Base-by-base conservation (phyloP, 2,797 vertebrate species). In the Meriones psammophilus region DNA sequence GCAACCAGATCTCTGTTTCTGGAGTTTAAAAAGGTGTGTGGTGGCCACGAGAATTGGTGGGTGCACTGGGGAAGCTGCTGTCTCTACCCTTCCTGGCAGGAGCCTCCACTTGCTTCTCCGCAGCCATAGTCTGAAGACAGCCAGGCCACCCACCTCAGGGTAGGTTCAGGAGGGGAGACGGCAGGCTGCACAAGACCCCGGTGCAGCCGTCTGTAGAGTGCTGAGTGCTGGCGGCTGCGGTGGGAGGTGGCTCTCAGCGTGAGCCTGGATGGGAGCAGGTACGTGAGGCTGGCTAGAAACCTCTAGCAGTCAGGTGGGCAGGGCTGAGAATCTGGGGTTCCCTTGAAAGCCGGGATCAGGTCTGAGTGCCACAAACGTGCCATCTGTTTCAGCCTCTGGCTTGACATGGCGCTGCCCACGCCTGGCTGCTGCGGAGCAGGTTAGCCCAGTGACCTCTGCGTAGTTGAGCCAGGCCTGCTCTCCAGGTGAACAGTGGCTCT, bases 1-100 rank as follows among this genome's bases (percentile, higher is more conserved):
- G 97, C 98, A 98, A 97, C 97, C 97, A 97, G 97, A 97, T 97
- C 97, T 98, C 98, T 96, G 89, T 97, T 97, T 96, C 97, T 97
- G 98, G 96, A 97, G 74, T 58, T 94, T 87, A n/a, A 18, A 94
- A 98, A 97, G 97, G 97, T 88, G 92, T 98, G 98, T 98, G 97
- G 64, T 97, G 98, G 98, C 97, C 98, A 97, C 74, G 22, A 96
- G 98, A 98, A 96, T 98, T 97, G 97, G 97, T 97, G 98, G 98
- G 96, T 88, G 96, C 98, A 97, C 98, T 98, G 26, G 96, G 97
- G 96, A 95, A 91, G 92, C 94, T 76, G 97, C 97, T 4, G 79
- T 30, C 13, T 39, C 50, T 5, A 39, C 58, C 54, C 50, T 10
- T 39, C 54, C 56, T 15, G 56, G 69, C 54, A 8, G 71, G 66